Evolutionary conservation across 2,113 vertebrate genomes (phyloP).

Genomic region (Chaetops frenatus): DNA sequence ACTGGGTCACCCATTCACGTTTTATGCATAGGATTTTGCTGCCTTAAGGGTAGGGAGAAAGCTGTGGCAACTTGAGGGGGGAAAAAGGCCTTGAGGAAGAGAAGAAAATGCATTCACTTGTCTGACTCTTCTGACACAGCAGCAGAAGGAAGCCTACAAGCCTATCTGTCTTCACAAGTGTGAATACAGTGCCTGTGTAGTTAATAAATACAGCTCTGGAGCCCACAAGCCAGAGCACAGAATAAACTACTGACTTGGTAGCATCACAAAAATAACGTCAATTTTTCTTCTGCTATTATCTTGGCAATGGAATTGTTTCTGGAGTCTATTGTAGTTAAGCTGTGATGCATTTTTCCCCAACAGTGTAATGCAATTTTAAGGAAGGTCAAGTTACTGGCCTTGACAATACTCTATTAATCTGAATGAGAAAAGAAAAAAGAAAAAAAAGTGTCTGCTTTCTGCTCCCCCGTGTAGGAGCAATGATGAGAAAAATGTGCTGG

Average conservation of each 20-base stretch:
- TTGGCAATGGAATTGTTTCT: conserved; percentile 59
- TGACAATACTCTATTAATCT: conserved; percentile 62
- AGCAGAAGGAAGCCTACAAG: background rate
- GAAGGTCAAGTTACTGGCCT: conserved; percentile 60
- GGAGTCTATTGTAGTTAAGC: conserved; percentile 42
- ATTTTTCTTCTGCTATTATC: conserved; percentile 60
- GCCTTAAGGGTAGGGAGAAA: background rate
- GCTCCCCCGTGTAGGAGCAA: background rate
- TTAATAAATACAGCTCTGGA: conserved; percentile 41
- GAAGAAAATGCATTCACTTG: background rate
- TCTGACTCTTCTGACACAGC: background rate
- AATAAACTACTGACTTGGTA: conserved; percentile 48
- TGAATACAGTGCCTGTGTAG: background rate
- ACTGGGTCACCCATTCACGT: background rate
- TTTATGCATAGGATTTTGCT: background rate
- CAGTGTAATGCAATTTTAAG: conserved; percentile 52
- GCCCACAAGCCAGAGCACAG: conserved; percentile 20
- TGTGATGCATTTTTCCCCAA: conserved; percentile 48
- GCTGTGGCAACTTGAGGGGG: background rate
- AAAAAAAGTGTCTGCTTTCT: conserved; percentile 9
- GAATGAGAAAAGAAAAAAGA: conserved; percentile 23
- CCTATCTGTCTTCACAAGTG: conserved; percentile 25
- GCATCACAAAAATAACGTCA: conserved; percentile 51
- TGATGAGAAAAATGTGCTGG: conserved; percentile 42
- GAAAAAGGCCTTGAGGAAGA: background rate